Evolutionary conservation across 2,797 vertebrate genomes (phyloP).

Genomic region (Siniperca undulata): DNA sequence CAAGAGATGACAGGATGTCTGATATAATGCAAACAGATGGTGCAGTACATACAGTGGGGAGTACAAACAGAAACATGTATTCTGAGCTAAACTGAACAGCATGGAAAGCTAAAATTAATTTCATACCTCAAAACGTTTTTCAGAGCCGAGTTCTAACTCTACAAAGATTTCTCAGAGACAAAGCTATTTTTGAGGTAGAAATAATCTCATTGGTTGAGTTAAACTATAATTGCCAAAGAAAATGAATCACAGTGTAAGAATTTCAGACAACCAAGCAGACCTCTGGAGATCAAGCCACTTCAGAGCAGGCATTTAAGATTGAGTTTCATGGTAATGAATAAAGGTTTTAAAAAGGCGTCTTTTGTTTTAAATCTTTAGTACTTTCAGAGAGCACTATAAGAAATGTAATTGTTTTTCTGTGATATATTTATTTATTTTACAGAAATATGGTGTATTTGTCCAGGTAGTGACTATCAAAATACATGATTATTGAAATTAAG

Average conservation of each 20-base stretch:
- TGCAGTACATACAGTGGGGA: conserved; percentile 16
- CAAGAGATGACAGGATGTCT: conserved; percentile 35
- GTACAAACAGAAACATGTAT: conserved; percentile 40
- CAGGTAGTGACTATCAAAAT: background rate
- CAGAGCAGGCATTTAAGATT: background rate
- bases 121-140: conserved; percentile 28
- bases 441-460: background rate
- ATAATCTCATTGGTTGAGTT: conserved; percentile 2
- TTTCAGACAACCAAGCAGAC: background rate
- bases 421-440: background rate
- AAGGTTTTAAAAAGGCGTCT: background rate
- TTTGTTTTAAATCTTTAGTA: background rate
- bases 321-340: background rate
- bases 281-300: background rate
- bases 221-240: background rate
- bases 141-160: conserved; percentile 3
- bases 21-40: conserved; percentile 63
- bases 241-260: background rate
- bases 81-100: conserved; percentile 31
- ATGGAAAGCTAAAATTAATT: conserved; percentile 47
- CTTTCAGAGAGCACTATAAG: background rate
- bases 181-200: conserved; percentile 16
- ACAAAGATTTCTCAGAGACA: conserved; percentile 23
- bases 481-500: background rate
- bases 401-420: background rate